Evolutionary conservation across 2,888 invertebrate species (phyloP), one percentile per base, ranked within the genome.

Genomic region (Parnassius orleans): DNA sequence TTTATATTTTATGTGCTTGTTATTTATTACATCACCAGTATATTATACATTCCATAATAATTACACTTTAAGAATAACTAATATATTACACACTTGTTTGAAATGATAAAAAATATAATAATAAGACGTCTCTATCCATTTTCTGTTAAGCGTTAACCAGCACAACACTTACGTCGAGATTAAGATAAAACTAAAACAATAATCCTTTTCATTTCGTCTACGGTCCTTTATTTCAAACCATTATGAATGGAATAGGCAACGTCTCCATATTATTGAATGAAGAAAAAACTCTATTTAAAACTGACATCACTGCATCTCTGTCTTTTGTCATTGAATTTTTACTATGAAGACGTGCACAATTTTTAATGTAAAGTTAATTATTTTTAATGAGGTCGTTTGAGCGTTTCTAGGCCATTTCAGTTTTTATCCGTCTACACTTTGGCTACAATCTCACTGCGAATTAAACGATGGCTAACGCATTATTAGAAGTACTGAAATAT

Each of bases 181-280:
- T 87, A 80, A 88, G 88, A 90, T 90, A 88, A 87, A 89, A 90
- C 84, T 88, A 87, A 90, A 90, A 91, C 91, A 91, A 90, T 91
- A 87, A 89, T 90, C 89, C 87, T 90, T 90, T 90, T 87, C 85
- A 86, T 87, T 87, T 81, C 76, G 73, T 76, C 73, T 75, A 72
- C 76, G 78, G 76, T 81, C 83, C 79, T 88, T 89, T 90, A 87
- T 87, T 89, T 86, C 80, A 82, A 81, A 77, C 68, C 74, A 72
- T 74, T 78, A 77, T 85, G 84, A 84, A 85, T 81, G 70, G 78
- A 72, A 78, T 78, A 79, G 78, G 67, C 78, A 74, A 83, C 78
- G 80, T 82, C 84, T 84, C 83, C 79, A 83, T 86, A 84, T 48
- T 79, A 78, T 73, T 61, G 66, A 69, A 70, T 70, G 77, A 76